A percentile compares a stretch with the other conserved stretches of the same genome.
These are phyloP conservation scores for Spodoptera frugiperda DNA, from an alignment of 1,140 invertebrate species.

Conservation along the genomic window DNA sequence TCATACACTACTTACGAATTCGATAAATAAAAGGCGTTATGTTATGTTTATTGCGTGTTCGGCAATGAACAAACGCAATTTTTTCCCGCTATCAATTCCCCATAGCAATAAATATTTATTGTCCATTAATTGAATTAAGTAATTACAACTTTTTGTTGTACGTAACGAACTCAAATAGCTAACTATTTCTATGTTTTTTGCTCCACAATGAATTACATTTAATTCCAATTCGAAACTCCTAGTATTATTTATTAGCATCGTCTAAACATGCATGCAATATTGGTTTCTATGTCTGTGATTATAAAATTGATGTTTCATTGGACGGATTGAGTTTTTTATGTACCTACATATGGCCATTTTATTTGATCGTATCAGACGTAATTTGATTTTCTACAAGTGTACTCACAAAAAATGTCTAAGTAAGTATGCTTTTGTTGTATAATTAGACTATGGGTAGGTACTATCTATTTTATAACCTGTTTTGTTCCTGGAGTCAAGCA, in stretches of 20 bases:
- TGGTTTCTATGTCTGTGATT: not conserved
- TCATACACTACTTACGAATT: no score
- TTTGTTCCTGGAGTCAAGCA: not conserved
- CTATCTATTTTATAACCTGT: not conserved
- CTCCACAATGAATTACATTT: conserved; percentile 18
- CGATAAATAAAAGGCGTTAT: no score
- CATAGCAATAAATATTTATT: conserved; percentile 6
- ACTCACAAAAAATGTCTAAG: conserved; percentile 3
- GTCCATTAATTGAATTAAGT: conserved; percentile 44
- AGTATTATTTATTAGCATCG: conserved; percentile 12
- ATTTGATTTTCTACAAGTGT: conserved; percentile 32
- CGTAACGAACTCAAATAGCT: not conserved
- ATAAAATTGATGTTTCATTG: not conserved
- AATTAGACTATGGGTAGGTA: not conserved
- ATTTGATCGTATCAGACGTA: conserved; percentile 30
- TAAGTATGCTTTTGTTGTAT: conserved; percentile 20
- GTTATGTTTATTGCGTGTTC: not conserved
- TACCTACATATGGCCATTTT: conserved; percentile 16
- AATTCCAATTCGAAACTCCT: conserved; percentile 28
- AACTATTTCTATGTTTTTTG: conserved; percentile 14
- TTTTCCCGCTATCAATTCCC: not conserved
- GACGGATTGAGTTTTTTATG: conserved; percentile 8
- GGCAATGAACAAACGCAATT: not conserved
- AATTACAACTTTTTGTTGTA: conserved; percentile 34
- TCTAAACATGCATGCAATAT: not conserved